Evolutionary conservation across 2,888 invertebrate species (phyloP).

Genomic region (Agrotis segetum): DNA sequence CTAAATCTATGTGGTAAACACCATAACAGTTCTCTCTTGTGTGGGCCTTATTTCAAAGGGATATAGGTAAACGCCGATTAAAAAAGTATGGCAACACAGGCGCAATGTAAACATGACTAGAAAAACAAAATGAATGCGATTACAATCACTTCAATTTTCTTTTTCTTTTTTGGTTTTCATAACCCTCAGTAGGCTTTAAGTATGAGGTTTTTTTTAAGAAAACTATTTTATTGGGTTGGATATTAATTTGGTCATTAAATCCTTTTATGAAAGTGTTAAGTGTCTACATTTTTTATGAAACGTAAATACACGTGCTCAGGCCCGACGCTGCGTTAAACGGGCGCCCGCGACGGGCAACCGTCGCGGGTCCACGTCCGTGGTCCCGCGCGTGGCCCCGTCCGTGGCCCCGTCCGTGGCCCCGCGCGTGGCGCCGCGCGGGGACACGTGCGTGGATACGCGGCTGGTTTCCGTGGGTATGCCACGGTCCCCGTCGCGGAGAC

Average conservation of each 20-base stretch:
- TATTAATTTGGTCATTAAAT: not conserved
- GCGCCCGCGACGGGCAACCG: too few relatives aligned
- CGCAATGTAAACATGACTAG: not conserved
- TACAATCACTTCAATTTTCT: too few relatives aligned
- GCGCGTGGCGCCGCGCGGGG: too few relatives aligned
- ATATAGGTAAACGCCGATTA: not conserved
- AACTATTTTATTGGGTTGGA: not conserved
- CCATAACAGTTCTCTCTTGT: not conserved
- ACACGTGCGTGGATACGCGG: too few relatives aligned
- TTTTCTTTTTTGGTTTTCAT: not conserved
- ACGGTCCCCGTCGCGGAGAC: too few relatives aligned
- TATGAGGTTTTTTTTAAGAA: not conserved
- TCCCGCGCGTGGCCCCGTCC: too few relatives aligned
- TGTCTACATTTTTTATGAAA: not conserved
- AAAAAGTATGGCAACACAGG: not conserved
- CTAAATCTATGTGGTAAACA: slow-evolving; percentile 30
- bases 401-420: too few relatives aligned
- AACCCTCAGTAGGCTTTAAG: not conserved
- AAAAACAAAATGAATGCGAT: too few relatives aligned
- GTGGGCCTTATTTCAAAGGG: slow-evolving; percentile 12
- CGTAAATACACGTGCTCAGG: not conserved
- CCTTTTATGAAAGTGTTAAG: not conserved
- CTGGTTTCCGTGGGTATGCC: too few relatives aligned
- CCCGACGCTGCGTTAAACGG: too few relatives aligned
- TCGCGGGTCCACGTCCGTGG: too few relatives aligned